These are phyloP conservation scores for Heterodera carotae DNA, from an alignment of 1,140 invertebrate genomes.

Conservation along the genomic window DNA sequence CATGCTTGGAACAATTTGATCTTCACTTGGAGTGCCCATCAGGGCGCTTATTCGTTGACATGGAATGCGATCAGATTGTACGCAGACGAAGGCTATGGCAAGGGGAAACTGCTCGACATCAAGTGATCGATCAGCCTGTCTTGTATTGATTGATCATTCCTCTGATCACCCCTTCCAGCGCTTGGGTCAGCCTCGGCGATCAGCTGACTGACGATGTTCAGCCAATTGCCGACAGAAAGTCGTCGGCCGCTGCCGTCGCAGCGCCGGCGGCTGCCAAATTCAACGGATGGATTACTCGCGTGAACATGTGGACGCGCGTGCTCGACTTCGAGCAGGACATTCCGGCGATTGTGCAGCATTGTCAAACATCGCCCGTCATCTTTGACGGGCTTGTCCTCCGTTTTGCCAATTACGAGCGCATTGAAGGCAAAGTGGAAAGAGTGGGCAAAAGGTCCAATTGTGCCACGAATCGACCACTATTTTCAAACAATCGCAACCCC, in stretches of 20 bases:
- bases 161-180: slow-evolving; percentile 70
- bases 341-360: slow-evolving; percentile 72
- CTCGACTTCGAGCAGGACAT: slow-evolving; percentile 88
- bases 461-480: background rate
- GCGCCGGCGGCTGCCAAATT: slow-evolving; percentile 69
- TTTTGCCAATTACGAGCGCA: slow-evolving; percentile 87
- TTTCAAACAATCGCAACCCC: background rate
- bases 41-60: slow-evolving; percentile 68
- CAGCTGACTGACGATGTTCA: slow-evolving; percentile 6
- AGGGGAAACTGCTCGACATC: slow-evolving; percentile 74
- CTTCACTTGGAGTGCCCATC: slow-evolving; percentile 84
- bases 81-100: slow-evolving; percentile 68
- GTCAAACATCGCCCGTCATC: slow-evolving; percentile 69
- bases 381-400: slow-evolving; percentile 82
- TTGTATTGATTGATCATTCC: background rate
- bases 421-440: slow-evolving; percentile 61
- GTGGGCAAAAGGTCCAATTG: slow-evolving; percentile 45
- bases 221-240: slow-evolving; percentile 6
- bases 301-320: slow-evolving; percentile 88
- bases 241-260: background rate
- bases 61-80: slow-evolving; percentile 63
- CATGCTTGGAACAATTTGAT: slow-evolving; percentile 95
- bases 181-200: slow-evolving; percentile 87
- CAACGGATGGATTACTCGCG: slow-evolving; percentile 88
- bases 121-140: slow-evolving; percentile 72